Conservation (phyloP, 2,797 vertebrate species). For the Pygocentrus nattereri region DNA sequence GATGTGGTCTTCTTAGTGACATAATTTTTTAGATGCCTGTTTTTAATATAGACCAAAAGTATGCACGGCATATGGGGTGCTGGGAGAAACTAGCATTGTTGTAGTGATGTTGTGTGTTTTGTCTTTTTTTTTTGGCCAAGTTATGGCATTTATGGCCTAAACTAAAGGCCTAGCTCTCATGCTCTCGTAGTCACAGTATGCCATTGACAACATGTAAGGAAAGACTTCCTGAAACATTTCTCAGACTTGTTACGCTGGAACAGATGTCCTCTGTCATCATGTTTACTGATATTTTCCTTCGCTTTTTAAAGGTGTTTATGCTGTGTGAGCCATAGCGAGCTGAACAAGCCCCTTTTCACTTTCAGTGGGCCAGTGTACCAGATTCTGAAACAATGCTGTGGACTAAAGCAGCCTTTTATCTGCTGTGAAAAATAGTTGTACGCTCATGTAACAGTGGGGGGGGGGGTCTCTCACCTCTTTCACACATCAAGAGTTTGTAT, state of each 20-base stretch:
- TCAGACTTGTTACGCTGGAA: constrained; percentile 46
- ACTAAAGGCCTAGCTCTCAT: too few species aligned
- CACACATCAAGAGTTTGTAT: neutral
- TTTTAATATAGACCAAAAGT: too few species aligned
- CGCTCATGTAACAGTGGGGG: neutral
- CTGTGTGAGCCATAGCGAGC: neutral
- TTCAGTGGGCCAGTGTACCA: neutral
- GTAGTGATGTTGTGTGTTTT: too few species aligned
- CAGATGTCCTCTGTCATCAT: constrained; percentile 32
- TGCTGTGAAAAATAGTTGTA: neutral
- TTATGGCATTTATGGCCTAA: too few species aligned
- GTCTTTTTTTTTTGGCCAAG: too few species aligned
- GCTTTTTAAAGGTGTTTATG: constrained; percentile 43
- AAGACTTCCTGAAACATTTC: constrained; percentile 26
- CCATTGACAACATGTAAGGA: neutral
- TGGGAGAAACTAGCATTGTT: neutral
- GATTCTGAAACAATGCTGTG: too few species aligned
- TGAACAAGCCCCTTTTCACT: neutral
- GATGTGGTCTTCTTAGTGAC: too few species aligned
- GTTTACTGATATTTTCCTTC: constrained; percentile 32
- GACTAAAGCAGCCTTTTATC: neutral
- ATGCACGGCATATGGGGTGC: too few species aligned
- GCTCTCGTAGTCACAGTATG: too few species aligned
- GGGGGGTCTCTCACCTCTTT: neutral
- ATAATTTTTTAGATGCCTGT: too few species aligned